Evolutionary conservation across 2,888 invertebrate species (phyloP).

Genomic region (Helleia helle): DNA sequence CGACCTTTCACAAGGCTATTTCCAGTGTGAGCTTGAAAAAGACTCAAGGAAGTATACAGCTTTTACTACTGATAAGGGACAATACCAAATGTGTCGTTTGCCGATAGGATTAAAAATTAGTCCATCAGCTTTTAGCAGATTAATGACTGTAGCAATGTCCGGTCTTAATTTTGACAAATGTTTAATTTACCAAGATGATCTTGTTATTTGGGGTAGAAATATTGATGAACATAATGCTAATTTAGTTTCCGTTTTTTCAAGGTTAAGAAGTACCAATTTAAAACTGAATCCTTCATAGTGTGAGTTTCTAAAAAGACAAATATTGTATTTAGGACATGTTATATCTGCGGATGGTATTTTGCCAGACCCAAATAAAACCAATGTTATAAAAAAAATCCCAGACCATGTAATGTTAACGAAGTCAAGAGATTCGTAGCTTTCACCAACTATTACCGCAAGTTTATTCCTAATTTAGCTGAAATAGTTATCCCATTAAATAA

Average conservation of each 20-base stretch:
- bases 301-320: conserved; percentile 10
- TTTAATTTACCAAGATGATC: too few relatives aligned
- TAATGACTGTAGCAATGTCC: conserved; percentile 14
- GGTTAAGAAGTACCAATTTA: too few relatives aligned
- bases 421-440: conserved; percentile 17
- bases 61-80: too few relatives aligned
- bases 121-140: conserved; percentile 13
- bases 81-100: conserved; percentile 15
- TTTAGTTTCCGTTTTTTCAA: too few relatives aligned
- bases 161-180: conserved; percentile 12
- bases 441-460: conserved; percentile 15
- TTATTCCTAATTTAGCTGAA: too few relatives aligned
- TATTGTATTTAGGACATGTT: conserved; percentile 14
- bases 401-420: conserved; percentile 16
- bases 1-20: neutral
- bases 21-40: too few relatives aligned
- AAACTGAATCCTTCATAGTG: too few relatives aligned
- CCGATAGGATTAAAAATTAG: conserved; percentile 18
- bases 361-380: conserved; percentile 15
- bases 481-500: neutral
- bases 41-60: too few relatives aligned
- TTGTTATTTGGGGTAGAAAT: too few relatives aligned
- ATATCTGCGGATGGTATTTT: conserved; percentile 13
- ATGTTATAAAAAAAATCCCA: conserved; percentile 17
- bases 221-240: too few relatives aligned